These are phyloP conservation scores for Luscinia luscinia DNA, from an alignment of 2,797 vertebrate genomes.

Conservation along the genomic window DNA sequence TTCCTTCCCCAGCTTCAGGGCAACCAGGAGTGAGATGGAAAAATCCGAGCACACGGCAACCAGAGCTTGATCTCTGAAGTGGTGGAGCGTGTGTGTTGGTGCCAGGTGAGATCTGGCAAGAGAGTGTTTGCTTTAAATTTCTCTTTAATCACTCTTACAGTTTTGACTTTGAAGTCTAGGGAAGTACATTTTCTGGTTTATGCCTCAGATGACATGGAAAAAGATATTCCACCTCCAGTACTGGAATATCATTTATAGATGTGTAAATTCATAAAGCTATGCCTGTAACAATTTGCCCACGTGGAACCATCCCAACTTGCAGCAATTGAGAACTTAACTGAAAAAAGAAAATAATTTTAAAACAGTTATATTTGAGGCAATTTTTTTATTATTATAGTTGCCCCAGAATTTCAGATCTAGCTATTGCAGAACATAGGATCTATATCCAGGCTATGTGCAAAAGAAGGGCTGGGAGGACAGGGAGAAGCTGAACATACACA, in stretches of 20 bases:
- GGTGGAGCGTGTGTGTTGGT: slow-evolving; percentile 26
- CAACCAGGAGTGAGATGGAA: slow-evolving; percentile 21
- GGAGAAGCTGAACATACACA: slow-evolving; percentile 1
- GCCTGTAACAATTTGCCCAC: slow-evolving; percentile 39
- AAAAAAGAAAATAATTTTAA: not conserved
- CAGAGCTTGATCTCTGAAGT: slow-evolving; percentile 36
- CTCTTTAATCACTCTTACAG: slow-evolving; percentile 63
- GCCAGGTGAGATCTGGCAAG: slow-evolving; percentile 69
- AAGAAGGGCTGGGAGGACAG: not conserved
- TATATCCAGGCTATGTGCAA: not conserved
- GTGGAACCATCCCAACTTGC: slow-evolving; percentile 17
- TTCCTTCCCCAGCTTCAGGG: not conserved
- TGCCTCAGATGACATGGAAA: slow-evolving; percentile 62
- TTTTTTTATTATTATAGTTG: not conserved
- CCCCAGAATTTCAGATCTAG: not conserved
- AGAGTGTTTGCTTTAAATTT: slow-evolving; percentile 55
- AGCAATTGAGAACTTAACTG: not conserved
- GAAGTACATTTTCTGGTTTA: slow-evolving; percentile 58
- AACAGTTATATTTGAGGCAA: not conserved
- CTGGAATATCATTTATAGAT: slow-evolving; percentile 64
- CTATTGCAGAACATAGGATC: not conserved
- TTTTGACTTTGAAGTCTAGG: slow-evolving; percentile 56
- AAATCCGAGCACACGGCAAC: not conserved
- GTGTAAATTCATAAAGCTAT: slow-evolving; percentile 49
- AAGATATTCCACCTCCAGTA: slow-evolving; percentile 61